Conservation (phyloP, 2,888 invertebrate genomes). For the Leptopterna dolabrata region DNA sequence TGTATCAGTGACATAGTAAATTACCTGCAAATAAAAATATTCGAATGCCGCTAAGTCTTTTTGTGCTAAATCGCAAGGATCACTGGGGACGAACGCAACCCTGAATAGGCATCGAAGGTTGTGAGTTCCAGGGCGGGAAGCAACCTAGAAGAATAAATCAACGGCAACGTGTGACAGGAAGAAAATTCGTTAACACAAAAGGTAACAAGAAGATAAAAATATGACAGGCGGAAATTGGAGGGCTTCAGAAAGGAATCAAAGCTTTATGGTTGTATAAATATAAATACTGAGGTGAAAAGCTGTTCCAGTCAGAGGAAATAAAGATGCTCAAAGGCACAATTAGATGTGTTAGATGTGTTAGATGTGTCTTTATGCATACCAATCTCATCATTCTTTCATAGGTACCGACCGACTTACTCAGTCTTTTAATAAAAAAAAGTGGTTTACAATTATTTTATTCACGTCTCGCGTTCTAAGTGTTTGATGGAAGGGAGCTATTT, state of each 20-base stretch:
- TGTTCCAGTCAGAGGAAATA: neutral
- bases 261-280: neutral
- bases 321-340: neutral
- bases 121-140: slow-evolving; percentile 89
- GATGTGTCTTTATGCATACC: no score
- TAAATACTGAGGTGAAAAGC: neutral
- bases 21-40: slow-evolving; percentile 84
- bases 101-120: slow-evolving; percentile 90
- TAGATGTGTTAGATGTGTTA: no score
- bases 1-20: no score
- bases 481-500: no score
- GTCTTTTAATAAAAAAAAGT: no score
- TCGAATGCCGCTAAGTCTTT: slow-evolving; percentile 87
- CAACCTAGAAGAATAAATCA: slow-evolving; percentile 74
- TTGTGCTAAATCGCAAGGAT: slow-evolving; percentile 85
- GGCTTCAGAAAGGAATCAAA: neutral
- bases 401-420: no score
- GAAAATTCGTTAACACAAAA: neutral
- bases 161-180: neutral
- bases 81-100: slow-evolving; percentile 87
- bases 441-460: no score
- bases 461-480: no score
- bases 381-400: no score
- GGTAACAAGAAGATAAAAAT: neutral
- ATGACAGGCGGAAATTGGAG: neutral